phyloP scores from a whole-genome alignment of 2,888 invertebrate genomes.

The Drosophila birchii region DNA sequence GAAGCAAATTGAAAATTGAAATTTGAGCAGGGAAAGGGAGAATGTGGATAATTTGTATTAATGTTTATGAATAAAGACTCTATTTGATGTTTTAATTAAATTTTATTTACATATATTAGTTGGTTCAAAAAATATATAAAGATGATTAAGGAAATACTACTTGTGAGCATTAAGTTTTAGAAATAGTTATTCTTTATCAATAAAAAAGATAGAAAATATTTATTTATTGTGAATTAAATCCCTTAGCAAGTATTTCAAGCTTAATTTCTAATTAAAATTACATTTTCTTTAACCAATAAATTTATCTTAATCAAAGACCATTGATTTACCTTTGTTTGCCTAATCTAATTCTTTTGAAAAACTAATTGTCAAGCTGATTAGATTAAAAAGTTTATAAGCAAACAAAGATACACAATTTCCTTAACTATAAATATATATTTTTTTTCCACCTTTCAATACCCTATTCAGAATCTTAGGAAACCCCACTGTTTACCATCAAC shows the following conservation, averaged over 20 bases:
- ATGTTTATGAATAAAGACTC: neutral
- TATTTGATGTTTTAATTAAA: neutral
- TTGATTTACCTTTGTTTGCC: neutral
- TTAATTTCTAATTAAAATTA: too few species aligned
- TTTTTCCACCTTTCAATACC: neutral
- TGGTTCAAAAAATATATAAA: neutral
- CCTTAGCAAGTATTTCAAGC: too few species aligned
- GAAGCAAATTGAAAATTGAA: constrained; percentile 1
- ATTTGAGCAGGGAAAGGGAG: neutral
- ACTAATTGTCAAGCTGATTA: constrained; percentile 10
- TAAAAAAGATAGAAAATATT: neutral
- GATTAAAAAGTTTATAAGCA: constrained; percentile 1
- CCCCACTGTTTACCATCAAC: neutral
- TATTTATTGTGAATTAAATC: too few species aligned
- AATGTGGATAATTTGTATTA: neutral
- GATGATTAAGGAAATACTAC: too few species aligned
- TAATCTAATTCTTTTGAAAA: constrained; percentile 1
- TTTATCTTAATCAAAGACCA: neutral
- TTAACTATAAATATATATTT: too few species aligned
- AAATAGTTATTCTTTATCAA: neutral
- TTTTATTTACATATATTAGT: neutral
- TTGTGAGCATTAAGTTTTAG: neutral
- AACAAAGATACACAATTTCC: neutral
- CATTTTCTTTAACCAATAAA: neutral
- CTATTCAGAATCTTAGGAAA: neutral